phyloP scores from a whole-genome alignment of 1,140 invertebrate genomes.

The Araneus ventricosus region DNA sequence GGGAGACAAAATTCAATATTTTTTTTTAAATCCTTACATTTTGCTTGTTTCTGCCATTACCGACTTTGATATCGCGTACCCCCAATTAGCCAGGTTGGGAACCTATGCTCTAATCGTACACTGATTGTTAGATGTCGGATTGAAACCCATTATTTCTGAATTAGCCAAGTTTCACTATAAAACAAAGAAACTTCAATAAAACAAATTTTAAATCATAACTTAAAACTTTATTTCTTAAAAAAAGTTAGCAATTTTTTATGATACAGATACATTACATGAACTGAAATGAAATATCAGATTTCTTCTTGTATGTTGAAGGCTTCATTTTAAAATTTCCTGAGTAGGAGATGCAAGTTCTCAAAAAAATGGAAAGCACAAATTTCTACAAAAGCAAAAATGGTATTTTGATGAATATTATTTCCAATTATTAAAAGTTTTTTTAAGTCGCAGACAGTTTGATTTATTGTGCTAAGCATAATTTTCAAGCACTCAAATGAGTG shows the following conservation, averaged over 20 bases:
- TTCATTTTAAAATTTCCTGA: not conserved
- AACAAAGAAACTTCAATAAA: not conserved
- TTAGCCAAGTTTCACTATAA: not conserved
- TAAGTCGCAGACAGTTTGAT: too few relatives aligned
- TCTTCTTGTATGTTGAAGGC: not conserved
- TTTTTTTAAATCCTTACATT: too few relatives aligned
- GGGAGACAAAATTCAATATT: too few relatives aligned
- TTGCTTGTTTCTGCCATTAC: too few relatives aligned
- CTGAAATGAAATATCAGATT: not conserved
- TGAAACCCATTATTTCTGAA: too few relatives aligned
- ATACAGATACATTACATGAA: not conserved
- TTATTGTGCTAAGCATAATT: not conserved
- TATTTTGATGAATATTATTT: not conserved
- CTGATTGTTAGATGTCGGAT: too few relatives aligned
- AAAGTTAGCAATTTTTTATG: not conserved
- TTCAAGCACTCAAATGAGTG: not conserved
- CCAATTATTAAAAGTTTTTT: not conserved
- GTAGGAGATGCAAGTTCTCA: not conserved
- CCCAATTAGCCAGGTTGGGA: too few relatives aligned
- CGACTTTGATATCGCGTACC: too few relatives aligned
- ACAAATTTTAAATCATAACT: not conserved
- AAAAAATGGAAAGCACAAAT: not conserved
- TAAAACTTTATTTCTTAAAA: slow-evolving; percentile 25
- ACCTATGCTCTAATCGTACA: too few relatives aligned
- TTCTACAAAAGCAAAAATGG: not conserved